These are phyloP conservation scores for Ia io DNA, from an alignment of 2,113 vertebrate species.

Conservation along the genomic window DNA sequence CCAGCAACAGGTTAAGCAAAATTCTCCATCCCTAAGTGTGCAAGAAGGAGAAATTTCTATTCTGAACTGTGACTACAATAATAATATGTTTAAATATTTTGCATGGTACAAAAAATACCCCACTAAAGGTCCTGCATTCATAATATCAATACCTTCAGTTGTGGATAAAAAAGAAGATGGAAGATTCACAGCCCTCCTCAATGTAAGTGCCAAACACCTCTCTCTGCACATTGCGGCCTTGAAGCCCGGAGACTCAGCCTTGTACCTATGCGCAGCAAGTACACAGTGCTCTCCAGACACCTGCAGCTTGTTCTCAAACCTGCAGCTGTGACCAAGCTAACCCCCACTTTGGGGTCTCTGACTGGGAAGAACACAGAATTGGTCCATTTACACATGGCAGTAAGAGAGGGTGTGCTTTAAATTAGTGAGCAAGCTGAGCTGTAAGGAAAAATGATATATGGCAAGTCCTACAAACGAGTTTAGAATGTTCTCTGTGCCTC, in stretches of 20 bases:
- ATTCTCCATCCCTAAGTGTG: not conserved
- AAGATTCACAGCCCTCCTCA: slow-evolving; percentile 39
- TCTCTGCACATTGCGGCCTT: not conserved
- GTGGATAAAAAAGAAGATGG: not conserved
- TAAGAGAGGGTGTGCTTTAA: not conserved
- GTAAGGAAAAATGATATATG: not conserved
- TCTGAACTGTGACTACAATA: slow-evolving; percentile 50
- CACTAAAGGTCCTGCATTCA: not conserved
- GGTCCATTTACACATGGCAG: not conserved
- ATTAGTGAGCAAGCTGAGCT: not conserved
- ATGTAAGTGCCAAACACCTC: not conserved
- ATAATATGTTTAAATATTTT: not conserved
- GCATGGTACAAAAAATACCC: slow-evolving; percentile 43
- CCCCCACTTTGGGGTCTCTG: not conserved
- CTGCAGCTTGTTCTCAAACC: not conserved
- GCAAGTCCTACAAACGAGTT: not conserved
- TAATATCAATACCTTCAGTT: not conserved
- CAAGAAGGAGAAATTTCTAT: slow-evolving; percentile 18
- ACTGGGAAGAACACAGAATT: not conserved
- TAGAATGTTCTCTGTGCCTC: not conserved
- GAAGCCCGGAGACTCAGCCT: not conserved
- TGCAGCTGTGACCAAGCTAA: not conserved
- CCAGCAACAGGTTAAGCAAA: slow-evolving; percentile 27
- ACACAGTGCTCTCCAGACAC: slow-evolving; percentile 32
- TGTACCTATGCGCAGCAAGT: not conserved